phyloP scores from a whole-genome alignment of 2,888 invertebrate genomes.

The Coronaproctus castanopsis region DNA sequence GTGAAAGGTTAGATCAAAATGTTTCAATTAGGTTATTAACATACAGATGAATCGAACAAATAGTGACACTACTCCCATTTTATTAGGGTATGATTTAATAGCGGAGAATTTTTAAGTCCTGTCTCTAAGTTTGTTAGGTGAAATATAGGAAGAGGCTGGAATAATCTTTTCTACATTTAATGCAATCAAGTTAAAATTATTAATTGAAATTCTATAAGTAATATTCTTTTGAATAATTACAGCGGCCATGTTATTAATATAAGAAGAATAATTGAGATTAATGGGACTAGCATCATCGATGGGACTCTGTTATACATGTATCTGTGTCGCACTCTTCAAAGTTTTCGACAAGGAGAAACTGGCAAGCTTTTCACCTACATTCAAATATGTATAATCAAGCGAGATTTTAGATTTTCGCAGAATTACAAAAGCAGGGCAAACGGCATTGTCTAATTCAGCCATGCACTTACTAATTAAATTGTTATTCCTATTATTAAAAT shows the following conservation, averaged over 20 bases:
- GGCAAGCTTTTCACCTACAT: not conserved
- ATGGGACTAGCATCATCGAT: not conserved
- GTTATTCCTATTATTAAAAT: too few relatives aligned
- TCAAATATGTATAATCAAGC: not conserved
- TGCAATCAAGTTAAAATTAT: not conserved
- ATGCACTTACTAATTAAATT: too few relatives aligned
- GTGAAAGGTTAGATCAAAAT: not conserved
- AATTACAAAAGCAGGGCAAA: too few relatives aligned
- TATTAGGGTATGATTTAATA: not conserved
- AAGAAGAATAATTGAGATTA: not conserved
- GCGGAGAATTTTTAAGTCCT: not conserved
- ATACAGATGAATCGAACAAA: not conserved
- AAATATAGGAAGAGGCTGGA: not conserved
- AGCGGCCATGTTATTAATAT: not conserved
- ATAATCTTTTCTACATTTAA: too few relatives aligned
- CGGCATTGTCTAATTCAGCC: too few relatives aligned
- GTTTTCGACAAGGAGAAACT: not conserved
- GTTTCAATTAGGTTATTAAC: not conserved
- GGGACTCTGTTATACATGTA: not conserved
- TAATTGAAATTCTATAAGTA: not conserved
- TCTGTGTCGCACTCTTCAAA: not conserved
- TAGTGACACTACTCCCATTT: not conserved
- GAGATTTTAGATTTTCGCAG: not conserved
- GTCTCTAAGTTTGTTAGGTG: not conserved
- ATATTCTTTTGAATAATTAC: not conserved